Conservation (phyloP, 2,888 invertebrate genomes). For the Harpalus rubripes region DNA sequence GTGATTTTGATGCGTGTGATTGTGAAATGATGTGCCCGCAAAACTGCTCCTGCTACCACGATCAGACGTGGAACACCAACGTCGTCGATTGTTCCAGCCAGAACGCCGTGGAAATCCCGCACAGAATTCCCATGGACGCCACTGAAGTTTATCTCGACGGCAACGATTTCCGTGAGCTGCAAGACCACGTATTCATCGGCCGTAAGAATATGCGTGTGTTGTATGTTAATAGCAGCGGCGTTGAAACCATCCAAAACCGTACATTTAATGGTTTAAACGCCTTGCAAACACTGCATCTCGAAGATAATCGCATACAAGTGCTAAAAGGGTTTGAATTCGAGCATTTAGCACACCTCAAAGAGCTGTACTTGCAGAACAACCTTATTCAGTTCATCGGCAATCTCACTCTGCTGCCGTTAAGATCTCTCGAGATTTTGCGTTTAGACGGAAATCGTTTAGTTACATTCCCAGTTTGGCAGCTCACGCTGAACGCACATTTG, state of each 20-base stretch:
- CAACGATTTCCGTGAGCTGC: constrained; percentile 90
- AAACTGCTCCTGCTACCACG: constrained; percentile 96
- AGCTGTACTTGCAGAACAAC: constrained; percentile 93
- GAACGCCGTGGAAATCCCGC: constrained; percentile 87
- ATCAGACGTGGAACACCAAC: constrained; percentile 95
- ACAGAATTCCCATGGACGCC: constrained; percentile 95
- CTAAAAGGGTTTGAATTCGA: constrained; percentile 93
- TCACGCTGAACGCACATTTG: constrained; percentile 84
- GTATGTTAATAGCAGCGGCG: constrained; percentile 91
- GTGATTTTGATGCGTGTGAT: constrained; percentile 97
- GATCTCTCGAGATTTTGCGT: constrained; percentile 88
- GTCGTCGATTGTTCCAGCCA: constrained; percentile 94
- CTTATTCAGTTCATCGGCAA: constrained; percentile 89
- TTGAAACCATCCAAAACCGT: constrained; percentile 91
- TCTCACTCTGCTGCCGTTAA: constrained; percentile 87
- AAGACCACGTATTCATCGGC: constrained; percentile 93
- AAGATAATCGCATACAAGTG: constrained; percentile 89
- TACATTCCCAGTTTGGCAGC: constrained; percentile 89
- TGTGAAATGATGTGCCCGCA: constrained; percentile 98
- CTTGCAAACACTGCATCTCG: constrained; percentile 89
- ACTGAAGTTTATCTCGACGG: constrained; percentile 96
- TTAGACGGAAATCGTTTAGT: constrained; percentile 92
- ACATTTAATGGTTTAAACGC: constrained; percentile 93
- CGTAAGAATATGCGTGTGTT: constrained; percentile 92
- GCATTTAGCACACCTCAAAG: constrained; percentile 87